phyloP scores from a whole-genome alignment of 2,797 vertebrate genomes.

The Neoniphon sammara region DNA sequence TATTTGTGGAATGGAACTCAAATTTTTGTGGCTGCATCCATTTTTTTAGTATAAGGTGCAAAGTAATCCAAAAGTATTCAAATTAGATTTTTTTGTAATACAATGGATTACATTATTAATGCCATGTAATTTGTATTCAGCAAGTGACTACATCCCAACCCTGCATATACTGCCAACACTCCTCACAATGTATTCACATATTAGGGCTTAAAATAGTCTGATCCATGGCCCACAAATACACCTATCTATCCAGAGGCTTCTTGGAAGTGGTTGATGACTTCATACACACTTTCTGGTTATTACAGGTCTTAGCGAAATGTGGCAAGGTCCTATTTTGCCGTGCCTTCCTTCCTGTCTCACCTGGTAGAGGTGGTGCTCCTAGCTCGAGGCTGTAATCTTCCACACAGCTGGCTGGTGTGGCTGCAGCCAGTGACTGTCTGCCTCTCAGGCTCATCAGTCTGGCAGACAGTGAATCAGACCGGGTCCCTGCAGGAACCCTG shows the following conservation, averaged over 20 bases:
- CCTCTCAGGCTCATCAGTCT: slow-evolving; percentile 67
- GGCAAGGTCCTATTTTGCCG: slow-evolving; percentile 40
- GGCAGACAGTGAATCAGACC: slow-evolving; percentile 63
- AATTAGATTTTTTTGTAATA: no score
- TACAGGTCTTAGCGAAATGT: slow-evolving; percentile 33
- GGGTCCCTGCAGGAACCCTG: slow-evolving; percentile 56
- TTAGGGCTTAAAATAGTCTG: neutral
- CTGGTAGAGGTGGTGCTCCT: slow-evolving; percentile 65
- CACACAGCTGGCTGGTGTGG: slow-evolving; percentile 55
- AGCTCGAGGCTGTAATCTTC: slow-evolving; percentile 69
- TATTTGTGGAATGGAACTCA: no score
- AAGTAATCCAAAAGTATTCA: no score
- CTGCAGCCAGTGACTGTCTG: slow-evolving; percentile 57
- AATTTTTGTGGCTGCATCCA: no score
- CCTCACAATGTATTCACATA: neutral
- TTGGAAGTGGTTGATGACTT: slow-evolving; percentile 23
- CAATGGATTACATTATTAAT: no score
- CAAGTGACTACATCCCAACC: no score
- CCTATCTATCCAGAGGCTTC: slow-evolving; percentile 11
- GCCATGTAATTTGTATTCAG: no score
- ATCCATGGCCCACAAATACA: neutral
- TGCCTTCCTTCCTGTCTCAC: slow-evolving; percentile 32
- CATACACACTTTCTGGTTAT: slow-evolving; percentile 33
- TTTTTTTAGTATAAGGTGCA: no score
- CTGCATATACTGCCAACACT: neutral